phyloP scores from a whole-genome alignment of 2,888 invertebrate species.

The Scelioninae gen. 2 region DNA sequence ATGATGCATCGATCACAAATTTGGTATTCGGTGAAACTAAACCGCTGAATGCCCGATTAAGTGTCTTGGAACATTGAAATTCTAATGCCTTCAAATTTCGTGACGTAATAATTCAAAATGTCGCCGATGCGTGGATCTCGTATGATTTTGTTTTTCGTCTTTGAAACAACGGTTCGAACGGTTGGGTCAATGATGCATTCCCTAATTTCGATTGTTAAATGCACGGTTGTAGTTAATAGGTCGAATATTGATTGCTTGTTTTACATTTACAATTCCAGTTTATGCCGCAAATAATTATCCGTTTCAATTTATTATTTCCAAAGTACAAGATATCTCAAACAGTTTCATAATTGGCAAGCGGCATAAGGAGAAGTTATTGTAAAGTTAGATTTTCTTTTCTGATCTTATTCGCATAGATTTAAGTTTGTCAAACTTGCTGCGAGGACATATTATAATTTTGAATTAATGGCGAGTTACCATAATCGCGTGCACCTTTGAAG shows the following conservation, averaged over 20 bases:
- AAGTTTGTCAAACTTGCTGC: constrained; percentile 34
- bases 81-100: constrained; percentile 12
- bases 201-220: no score
- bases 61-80: constrained; percentile 31
- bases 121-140: no score
- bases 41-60: constrained; percentile 12
- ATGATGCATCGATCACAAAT: constrained; percentile 40
- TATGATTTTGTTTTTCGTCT: background rate
- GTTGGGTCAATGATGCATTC: no score
- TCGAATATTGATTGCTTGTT: constrained; percentile 5
- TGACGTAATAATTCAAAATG: no score
- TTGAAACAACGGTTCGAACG: no score
- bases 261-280: constrained; percentile 2
- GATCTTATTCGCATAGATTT: constrained; percentile 41
- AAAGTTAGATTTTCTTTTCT: no score
- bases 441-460: constrained; percentile 47
- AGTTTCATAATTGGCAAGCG: constrained; percentile 29
- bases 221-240: no score
- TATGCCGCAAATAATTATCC: constrained; percentile 5
- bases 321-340: constrained; percentile 32
- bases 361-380: constrained; percentile 52
- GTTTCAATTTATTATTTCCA: constrained; percentile 24
- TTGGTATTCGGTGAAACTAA: constrained; percentile 21
- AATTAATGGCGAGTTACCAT: constrained; percentile 54
- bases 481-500: no score